Conservation (phyloP, 2,797 vertebrate genomes). For the Cichlasoma orientale region DNA sequence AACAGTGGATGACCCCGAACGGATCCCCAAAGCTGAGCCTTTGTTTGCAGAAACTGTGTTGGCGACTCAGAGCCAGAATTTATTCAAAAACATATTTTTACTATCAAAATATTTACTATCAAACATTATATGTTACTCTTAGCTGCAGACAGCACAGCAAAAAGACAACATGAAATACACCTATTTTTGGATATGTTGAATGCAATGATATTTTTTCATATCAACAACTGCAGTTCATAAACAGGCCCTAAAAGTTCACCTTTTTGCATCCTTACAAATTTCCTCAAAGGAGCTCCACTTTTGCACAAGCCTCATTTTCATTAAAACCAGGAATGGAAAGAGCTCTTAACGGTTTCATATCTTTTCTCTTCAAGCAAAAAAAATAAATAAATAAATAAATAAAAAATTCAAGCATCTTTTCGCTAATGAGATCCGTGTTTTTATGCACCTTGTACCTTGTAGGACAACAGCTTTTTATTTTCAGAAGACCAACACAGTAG, state of each 20-base stretch:
- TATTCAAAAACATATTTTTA: too few species aligned
- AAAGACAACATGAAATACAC: too few species aligned
- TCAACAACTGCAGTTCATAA: not conserved
- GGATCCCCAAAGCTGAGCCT: not conserved
- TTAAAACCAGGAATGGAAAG: not conserved
- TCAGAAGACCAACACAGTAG: not conserved
- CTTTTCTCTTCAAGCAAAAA: not conserved
- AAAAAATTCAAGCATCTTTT: not conserved
- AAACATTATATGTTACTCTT: too few species aligned
- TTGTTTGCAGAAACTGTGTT: not conserved
- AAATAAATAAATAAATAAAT: not conserved
- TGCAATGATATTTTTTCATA: too few species aligned
- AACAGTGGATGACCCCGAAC: fast-evolving
- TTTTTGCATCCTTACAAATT: not conserved
- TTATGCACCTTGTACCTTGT: not conserved
- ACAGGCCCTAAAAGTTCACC: not conserved
- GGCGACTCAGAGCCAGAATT: not conserved
- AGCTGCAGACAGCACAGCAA: too few species aligned
- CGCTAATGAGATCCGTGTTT: not conserved
- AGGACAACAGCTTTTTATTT: not conserved
- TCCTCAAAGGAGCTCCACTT: not conserved
- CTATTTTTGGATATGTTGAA: not conserved
- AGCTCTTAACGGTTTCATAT: not conserved
- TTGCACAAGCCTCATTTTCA: not conserved
- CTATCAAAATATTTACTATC: too few species aligned